These are phyloP conservation scores for Euplexia lucipara DNA, from an alignment of 2,888 invertebrate genomes.

Conservation along the genomic window DNA sequence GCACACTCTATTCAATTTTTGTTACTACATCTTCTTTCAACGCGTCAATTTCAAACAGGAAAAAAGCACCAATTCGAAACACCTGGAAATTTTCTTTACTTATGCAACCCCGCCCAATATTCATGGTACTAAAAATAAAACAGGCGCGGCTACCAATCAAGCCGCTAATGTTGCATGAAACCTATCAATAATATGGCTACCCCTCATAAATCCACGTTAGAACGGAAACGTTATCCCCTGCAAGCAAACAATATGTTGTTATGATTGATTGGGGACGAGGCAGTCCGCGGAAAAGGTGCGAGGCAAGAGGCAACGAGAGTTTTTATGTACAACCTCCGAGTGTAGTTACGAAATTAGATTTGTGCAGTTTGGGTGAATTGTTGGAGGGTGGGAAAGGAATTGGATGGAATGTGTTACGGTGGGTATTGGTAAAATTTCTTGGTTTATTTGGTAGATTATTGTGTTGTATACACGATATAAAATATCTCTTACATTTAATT, in stretches of 20 bases:
- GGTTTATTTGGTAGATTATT: not conserved
- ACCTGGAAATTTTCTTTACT: constrained; percentile 4
- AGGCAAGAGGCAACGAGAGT: constrained; percentile 43
- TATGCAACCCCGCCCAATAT: constrained; percentile 53
- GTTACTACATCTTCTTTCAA: too few relatives aligned
- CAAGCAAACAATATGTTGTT: constrained; percentile 80
- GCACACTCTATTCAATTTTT: too few relatives aligned
- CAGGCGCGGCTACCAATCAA: constrained; percentile 70
- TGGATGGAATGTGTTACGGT: not conserved
- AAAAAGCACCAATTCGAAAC: constrained; percentile 11
- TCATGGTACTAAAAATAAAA: constrained; percentile 61
- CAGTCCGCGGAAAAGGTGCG: constrained; percentile 69
- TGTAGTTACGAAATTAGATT: constrained; percentile 52
- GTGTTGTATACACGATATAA: not conserved
- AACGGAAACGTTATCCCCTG: constrained; percentile 74
- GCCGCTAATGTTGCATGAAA: constrained; percentile 81
- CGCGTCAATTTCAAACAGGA: too few relatives aligned
- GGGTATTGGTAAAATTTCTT: not conserved
- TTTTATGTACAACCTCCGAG: constrained; percentile 47
- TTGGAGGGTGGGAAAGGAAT: not conserved
- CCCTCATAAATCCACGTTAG: constrained; percentile 79
- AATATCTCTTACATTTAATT: too few relatives aligned
- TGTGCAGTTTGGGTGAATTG: constrained; percentile 15
- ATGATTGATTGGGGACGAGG: constrained; percentile 77
- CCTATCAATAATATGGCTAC: constrained; percentile 78